These are phyloP conservation scores for Amphipoea lucens DNA, from an alignment of 2,888 invertebrate genomes.

Conservation along the genomic window DNA sequence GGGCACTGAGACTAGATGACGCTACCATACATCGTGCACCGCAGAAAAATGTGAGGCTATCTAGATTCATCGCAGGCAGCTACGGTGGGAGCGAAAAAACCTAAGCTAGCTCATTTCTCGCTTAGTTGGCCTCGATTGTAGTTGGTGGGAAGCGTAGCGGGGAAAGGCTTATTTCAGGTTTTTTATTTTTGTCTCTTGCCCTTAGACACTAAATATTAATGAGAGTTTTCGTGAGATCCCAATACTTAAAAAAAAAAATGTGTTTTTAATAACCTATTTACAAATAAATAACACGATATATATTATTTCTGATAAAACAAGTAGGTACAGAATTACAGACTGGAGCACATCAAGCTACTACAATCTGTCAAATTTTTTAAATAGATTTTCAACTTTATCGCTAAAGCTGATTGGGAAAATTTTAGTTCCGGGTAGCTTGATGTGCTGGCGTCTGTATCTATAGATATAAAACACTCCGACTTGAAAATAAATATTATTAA, in stretches of 20 bases:
- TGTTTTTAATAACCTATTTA: not conserved
- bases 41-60: conserved; percentile 69
- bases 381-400: too few species aligned
- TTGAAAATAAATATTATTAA: too few species aligned
- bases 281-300: too few species aligned
- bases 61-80: conserved; percentile 65
- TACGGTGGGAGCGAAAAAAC: conserved; percentile 52
- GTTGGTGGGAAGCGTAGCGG: not conserved
- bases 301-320: too few species aligned
- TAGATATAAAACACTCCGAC: too few species aligned
- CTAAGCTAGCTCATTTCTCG: conserved; percentile 71
- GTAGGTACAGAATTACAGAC: too few species aligned
- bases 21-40: conserved; percentile 47
- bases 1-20: conserved; percentile 27
- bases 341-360: too few species aligned
- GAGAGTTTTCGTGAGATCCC: not conserved
- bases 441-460: too few species aligned
- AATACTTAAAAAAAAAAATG: not conserved
- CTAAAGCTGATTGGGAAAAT: too few species aligned
- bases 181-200: not conserved
- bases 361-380: too few species aligned
- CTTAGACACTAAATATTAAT: not conserved
- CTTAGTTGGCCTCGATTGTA: conserved; percentile 42
- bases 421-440: too few species aligned
- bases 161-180: conserved; percentile 1